A percentile compares a stretch with the other conserved stretches of the same genome.
phyloP scores from a whole-genome alignment of 2,113 vertebrate genomes.

The Hyla sarda region DNA sequence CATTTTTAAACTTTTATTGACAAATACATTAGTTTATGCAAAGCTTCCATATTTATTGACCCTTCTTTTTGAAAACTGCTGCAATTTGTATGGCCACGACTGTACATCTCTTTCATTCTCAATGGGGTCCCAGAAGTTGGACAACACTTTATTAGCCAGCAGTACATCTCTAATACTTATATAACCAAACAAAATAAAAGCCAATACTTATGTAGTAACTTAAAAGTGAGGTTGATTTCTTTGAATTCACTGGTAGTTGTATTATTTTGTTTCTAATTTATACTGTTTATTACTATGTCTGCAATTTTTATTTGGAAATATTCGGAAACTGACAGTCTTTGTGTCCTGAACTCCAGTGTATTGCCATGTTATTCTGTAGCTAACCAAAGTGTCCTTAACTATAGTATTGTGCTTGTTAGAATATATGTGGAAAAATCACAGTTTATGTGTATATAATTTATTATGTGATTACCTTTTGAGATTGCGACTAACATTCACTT shows the following conservation, averaged over 20 bases:
- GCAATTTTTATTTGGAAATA: not conserved
- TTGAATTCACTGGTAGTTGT: not conserved
- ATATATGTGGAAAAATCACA: not conserved
- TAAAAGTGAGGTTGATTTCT: too few species aligned
- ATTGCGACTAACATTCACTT: not conserved
- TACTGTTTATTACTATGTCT: not conserved
- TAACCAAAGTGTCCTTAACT: slow-evolving; percentile 6
- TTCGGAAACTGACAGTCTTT: not conserved
- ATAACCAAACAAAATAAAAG: too few species aligned
- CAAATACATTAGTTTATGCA: too few species aligned
- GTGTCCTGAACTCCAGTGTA: not conserved
- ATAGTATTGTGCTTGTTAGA: not conserved
- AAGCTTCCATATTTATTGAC: too few species aligned
- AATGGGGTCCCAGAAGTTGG: too few species aligned
- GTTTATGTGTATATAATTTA: not conserved
- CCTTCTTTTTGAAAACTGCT: too few species aligned
- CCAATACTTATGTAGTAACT: too few species aligned
- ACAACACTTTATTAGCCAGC: too few species aligned
- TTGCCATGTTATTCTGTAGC: not conserved
- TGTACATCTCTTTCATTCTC: too few species aligned
- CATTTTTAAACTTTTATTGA: too few species aligned
- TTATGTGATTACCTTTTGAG: not conserved
- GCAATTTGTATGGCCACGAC: too few species aligned
- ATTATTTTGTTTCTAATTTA: not conserved
- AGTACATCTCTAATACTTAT: too few species aligned